Conservation (phyloP, 2,113 vertebrate species). For the Passer domesticus region DNA sequence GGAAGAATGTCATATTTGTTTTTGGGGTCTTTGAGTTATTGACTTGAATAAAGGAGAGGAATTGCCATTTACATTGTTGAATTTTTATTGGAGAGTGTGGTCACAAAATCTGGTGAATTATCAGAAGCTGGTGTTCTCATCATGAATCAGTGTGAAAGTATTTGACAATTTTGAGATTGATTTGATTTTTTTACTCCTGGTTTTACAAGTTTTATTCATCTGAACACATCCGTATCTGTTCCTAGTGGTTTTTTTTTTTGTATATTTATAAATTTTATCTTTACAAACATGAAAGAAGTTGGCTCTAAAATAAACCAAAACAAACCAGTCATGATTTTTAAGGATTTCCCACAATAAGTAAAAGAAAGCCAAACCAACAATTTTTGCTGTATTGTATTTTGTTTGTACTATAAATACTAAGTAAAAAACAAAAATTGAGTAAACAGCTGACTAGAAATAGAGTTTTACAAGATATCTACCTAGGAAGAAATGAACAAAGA, state of each 20-base stretch:
- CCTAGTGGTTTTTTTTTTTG: neutral
- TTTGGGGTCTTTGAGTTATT: accelerated
- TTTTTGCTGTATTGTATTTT: neutral
- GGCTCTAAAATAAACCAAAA: neutral
- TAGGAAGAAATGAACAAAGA: neutral
- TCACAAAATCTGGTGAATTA: neutral
- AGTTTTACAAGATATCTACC: neutral
- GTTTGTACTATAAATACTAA: neutral
- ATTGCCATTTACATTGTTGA: neutral
- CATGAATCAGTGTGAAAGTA: neutral
- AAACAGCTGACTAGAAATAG: neutral
- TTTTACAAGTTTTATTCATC: neutral
- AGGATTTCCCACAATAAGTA: neutral
- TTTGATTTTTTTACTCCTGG: neutral
- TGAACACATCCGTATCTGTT: neutral
- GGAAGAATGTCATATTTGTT: neutral
- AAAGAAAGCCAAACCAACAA: neutral
- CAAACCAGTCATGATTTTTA: neutral
- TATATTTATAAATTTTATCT: neutral
- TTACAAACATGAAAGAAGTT: neutral
- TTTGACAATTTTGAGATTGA: neutral
- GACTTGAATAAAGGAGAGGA: neutral
- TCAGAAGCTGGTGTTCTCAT: neutral
- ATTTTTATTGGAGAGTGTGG: neutral
- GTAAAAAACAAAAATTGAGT: neutral